phyloP scores from a whole-genome alignment of 92 coral and sea anemone species.

The Paragorgia papillata region DNA sequence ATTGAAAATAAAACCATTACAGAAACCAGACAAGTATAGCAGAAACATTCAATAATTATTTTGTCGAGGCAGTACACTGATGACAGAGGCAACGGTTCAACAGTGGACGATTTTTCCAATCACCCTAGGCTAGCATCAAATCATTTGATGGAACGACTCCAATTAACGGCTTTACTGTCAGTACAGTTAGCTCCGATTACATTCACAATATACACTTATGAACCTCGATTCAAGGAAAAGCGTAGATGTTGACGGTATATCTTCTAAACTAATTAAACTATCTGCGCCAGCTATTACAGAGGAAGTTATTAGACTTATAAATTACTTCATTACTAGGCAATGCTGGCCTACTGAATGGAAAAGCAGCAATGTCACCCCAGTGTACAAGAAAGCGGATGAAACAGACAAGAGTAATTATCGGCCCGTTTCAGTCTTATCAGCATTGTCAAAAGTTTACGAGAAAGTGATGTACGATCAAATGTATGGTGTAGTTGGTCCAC shows the following conservation, averaged over 20 bases:
- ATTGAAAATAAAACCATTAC: slow-evolving; percentile 50
- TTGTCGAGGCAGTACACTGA: too few relatives aligned
- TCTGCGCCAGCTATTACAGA: neutral
- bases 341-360: slow-evolving; percentile 58
- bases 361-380: slow-evolving; percentile 50
- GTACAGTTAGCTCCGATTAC: neutral
- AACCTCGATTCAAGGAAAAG: neutral
- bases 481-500: slow-evolving; percentile 12
- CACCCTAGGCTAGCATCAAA: neutral
- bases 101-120: neutral
- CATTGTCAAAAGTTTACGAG: slow-evolving; percentile 39
- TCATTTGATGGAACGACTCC: neutral
- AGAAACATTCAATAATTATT: neutral
- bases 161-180: neutral
- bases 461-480: slow-evolving; percentile 56
- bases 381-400: slow-evolving; percentile 51
- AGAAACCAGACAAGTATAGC: slow-evolving; percentile 14
- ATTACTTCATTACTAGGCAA: too few relatives aligned
- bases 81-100: neutral
- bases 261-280: neutral
- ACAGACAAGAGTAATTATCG: slow-evolving; percentile 48
- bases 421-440: slow-evolving; percentile 46
- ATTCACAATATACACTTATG: neutral
- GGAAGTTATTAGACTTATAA: neutral
- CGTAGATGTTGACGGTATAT: neutral